These are phyloP conservation scores for Sipha maydis DNA, from an alignment of 2,888 invertebrate genomes.

Conservation along the genomic window DNA sequence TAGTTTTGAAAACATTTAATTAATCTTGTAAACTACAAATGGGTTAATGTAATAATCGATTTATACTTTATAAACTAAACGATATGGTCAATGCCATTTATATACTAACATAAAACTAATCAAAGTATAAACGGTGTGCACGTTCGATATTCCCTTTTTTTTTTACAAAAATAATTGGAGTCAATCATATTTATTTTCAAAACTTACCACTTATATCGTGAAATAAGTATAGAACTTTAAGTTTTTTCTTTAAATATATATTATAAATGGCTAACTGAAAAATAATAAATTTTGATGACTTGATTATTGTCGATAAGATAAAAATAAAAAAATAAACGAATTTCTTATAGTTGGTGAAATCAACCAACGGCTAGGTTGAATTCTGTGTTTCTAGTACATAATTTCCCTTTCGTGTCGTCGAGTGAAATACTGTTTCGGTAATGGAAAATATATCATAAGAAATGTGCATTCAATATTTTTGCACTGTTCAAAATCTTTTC, in stretches of 20 bases:
- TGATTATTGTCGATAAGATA: neutral
- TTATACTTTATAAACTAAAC: neutral
- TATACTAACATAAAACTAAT: neutral
- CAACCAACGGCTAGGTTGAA: neutral
- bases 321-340: neutral
- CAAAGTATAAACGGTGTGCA: neutral
- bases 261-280: conserved; percentile 10
- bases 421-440: neutral
- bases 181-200: neutral
- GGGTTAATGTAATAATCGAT: neutral
- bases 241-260: neutral
- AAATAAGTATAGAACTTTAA: neutral
- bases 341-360: neutral
- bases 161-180: neutral
- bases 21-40: neutral
- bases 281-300: conserved; percentile 6
- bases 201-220: neutral
- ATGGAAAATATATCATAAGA: conserved; percentile 25
- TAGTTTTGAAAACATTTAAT: neutral
- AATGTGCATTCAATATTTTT: conserved; percentile 25
- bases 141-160: neutral
- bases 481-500: conserved; percentile 11
- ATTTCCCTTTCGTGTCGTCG: neutral
- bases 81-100: neutral
- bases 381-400: conserved; percentile 7